A percentile compares a stretch with the other conserved stretches of the same genome.
These are phyloP conservation scores for Ceratotherium simum DNA, from an alignment of 2,113 vertebrate genomes.

Conservation along the genomic window DNA sequence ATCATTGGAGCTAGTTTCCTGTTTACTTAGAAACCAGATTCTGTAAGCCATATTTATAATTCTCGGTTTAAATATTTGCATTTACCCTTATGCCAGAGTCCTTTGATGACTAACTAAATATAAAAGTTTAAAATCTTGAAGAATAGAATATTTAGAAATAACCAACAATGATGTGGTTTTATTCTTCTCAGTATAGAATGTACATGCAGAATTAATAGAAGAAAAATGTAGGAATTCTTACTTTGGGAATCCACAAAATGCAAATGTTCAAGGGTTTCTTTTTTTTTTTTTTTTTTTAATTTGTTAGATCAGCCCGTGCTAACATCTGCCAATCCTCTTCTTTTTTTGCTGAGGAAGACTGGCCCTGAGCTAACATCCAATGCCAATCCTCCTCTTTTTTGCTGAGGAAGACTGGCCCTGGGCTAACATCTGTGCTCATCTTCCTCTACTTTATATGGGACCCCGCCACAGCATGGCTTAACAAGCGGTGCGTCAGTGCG, in stretches of 20 bases:
- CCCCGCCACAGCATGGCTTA: too few relatives aligned
- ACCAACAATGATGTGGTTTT: not conserved
- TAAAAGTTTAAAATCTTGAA: not conserved
- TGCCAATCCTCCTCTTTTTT: too few relatives aligned
- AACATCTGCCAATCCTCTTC: too few relatives aligned
- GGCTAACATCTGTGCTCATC: too few relatives aligned
- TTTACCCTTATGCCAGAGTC: not conserved
- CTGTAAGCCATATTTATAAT: constrained; percentile 12
- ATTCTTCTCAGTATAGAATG: not conserved
- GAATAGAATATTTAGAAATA: constrained; percentile 19
- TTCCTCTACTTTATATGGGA: too few relatives aligned
- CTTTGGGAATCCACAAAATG: not conserved
- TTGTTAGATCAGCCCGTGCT: too few relatives aligned
- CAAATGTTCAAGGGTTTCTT: not conserved
- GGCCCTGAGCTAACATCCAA: too few relatives aligned
- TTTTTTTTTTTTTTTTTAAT: too few relatives aligned
- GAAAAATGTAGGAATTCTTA: not conserved
- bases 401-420: too few relatives aligned
- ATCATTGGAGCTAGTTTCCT: constrained; percentile 24
- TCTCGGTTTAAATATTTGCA: constrained; percentile 45
- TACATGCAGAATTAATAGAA: not conserved
- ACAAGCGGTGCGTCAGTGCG: too few relatives aligned
- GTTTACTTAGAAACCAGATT: constrained; percentile 20
- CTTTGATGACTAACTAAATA: constrained; percentile 29
- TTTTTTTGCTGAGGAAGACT: too few relatives aligned